Evolutionary conservation across 1,140 invertebrate genomes (phyloP).

Genomic region (Pinna nobilis): DNA sequence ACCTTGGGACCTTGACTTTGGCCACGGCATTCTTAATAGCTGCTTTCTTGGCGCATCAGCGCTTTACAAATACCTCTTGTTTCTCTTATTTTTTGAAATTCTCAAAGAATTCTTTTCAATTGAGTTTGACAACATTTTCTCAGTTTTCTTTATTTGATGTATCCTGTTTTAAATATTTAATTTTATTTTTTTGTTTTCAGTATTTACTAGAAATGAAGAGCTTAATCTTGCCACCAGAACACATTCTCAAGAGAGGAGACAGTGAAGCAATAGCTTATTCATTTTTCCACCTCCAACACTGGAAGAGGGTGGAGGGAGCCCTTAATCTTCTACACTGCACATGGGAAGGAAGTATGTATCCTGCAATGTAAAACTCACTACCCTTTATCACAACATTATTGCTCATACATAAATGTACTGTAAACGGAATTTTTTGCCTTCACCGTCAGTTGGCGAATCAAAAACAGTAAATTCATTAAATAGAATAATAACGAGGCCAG

Average conservation of each 20-base stretch:
- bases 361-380: too few relatives aligned
- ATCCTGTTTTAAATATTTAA: too few relatives aligned
- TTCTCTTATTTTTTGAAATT: conserved; percentile 7
- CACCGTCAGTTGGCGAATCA: too few relatives aligned
- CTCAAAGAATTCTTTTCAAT: too few relatives aligned
- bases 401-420: not conserved
- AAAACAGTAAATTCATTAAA: too few relatives aligned
- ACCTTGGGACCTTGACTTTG: too few relatives aligned
- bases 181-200: conserved; percentile 70
- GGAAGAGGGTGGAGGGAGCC: conserved; percentile 98
- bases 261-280: conserved; percentile 97
- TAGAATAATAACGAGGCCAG: too few relatives aligned
- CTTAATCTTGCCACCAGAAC: conserved; percentile 96
- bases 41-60: not conserved
- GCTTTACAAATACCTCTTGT: not conserved
- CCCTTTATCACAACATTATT: too few relatives aligned
- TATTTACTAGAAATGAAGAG: conserved; percentile 98
- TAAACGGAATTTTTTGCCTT: not conserved
- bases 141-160: too few relatives aligned
- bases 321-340: conserved; percentile 95
- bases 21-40: not conserved
- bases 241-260: conserved; percentile 97
- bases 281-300: conserved; percentile 97
- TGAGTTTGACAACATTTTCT: too few relatives aligned
- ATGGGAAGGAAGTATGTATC: conserved; percentile 89